These are phyloP conservation scores for Cryptomyrus ogoouensis DNA, from an alignment of 2,113 vertebrate genomes.

Conservation along the genomic window DNA sequence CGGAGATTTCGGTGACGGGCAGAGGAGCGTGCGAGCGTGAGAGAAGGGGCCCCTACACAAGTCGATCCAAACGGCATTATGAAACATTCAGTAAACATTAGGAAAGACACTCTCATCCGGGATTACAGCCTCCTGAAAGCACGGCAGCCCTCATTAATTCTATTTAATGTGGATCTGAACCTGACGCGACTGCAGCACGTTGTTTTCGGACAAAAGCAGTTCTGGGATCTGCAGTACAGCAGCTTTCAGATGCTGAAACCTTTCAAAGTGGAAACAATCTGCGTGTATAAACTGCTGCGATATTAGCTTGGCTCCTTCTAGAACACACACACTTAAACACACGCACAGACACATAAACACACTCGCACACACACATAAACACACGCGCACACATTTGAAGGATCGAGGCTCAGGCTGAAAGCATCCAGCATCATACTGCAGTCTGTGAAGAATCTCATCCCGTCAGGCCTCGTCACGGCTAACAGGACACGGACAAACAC, in stretches of 20 bases:
- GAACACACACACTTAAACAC: neutral
- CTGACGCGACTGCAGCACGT: conserved; percentile 49
- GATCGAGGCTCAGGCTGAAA: neutral
- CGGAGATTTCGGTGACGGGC: conserved; percentile 48
- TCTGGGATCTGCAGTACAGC: conserved; percentile 24
- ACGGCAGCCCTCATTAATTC: conserved; percentile 51
- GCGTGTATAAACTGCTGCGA: conserved; percentile 15
- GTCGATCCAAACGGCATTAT: conserved; percentile 64
- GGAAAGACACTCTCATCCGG: conserved; percentile 48
- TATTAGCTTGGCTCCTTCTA: neutral
- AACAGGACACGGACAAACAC: neutral
- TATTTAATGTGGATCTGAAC: conserved; percentile 44
- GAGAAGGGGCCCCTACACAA: conserved; percentile 43
- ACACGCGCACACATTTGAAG: neutral
- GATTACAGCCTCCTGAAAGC: conserved; percentile 58
- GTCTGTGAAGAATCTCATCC: neutral
- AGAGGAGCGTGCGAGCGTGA: conserved; percentile 41
- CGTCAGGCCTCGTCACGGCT: conserved; percentile 1
- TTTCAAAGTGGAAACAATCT: conserved; percentile 35
- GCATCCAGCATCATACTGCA: neutral
- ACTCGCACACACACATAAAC: neutral
- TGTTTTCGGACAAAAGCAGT: conserved; percentile 44
- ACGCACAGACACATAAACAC: neutral
- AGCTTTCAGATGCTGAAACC: neutral
- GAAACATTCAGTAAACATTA: conserved; percentile 43